Evolutionary conservation across 2,888 invertebrate genomes (phyloP), one percentile per base, ranked within the genome.

Genomic region (Drosophila longiperda): DNA sequence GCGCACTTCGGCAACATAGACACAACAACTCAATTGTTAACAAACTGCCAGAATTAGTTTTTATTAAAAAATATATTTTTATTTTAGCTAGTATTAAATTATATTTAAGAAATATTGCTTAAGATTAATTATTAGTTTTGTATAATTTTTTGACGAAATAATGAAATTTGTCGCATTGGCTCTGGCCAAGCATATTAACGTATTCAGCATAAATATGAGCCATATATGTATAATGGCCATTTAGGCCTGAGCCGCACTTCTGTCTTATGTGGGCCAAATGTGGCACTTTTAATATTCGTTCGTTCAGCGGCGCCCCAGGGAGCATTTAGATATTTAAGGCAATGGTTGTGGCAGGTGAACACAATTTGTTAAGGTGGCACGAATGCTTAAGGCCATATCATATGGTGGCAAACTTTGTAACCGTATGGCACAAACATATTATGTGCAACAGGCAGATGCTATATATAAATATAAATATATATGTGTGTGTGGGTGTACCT

Each of bases 321-420:
- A 78, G 78, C 78, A 60, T 82, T 78, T 57, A 62, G 73, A 67
- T 67, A 67, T 78, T 78, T 82, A 78, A 54, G 15, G n/a, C 50
- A 20, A 6, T 7, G 32, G n/a, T 32, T n/a, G 23, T 29, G 48
- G 52, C 63, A 77, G 54, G 53, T 72, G 61, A 64, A 67, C 67
- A 55, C 65, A 77, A 67, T 72, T 42, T 61, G 57, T 36, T 34
- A 45, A 60, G 81, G 54, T 61, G 53, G 36, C 63, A 40, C 55
- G 1, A 50, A 64, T 68, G 59, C 50, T 80, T 58, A 58, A 61
- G 62, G 40, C 23, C 29, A 29, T 40, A 54, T 59, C 29, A 60
- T 50, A 57, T 63, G 62, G 11, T 42, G n/a, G 42, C 23, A 29
- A 29, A 29, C 50, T 32, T 33, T 20, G 49, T 33, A 33, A 53